Base-by-base conservation (phyloP, 2,888 invertebrate genomes). In the Deilephila porcellus region DNA sequence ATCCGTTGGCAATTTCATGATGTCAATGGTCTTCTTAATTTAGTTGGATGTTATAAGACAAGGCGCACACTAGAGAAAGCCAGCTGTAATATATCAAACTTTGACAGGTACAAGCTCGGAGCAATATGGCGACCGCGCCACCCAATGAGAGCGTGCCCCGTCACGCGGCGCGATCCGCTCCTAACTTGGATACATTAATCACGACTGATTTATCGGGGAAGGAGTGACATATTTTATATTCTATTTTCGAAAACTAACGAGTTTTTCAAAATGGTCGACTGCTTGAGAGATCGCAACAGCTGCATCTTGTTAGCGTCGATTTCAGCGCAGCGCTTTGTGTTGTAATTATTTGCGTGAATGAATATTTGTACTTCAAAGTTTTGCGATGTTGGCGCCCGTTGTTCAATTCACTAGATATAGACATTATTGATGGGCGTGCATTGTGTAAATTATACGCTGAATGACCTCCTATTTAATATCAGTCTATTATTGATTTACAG, bases 161-260 rank as follows among this genome's bases (percentile, higher is more conserved):
- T 94, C 93, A 93, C 93, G 90, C 90, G 83, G 87, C 82, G 85
- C 88, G 90, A 85, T 88, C 86, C 90, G 91, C 86, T 91, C 87
- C 90, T 88, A 87, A 90, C 90, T 91, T 87, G 86, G 86, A 84
- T 84, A 90, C 94, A 93, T 94, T 93, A 91, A 94, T 94, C 94
- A 93, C 91, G 84, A 79, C 88, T 93, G 94, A 94, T 94, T 93
- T 94, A 94, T 93, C 88, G 87, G 83, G 86, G 91, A 91, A 94
- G 92, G 93, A 93, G 93, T 94, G 94, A 94, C 94, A 94, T 91
- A 93, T 93, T 93, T 93, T 93, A 93, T 93, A 91, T 92, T 93
- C 94, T 94, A 94, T 94, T 94, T 93, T 93, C 90, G 93, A 93
- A 93, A 93, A 91, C 90, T 87, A 88, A 87, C 86, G 89, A 90